Percentiles rank a stretch among this genome's conserved stretches.
Evolutionary conservation across 2,113 vertebrate species (phyloP).

Genomic region (Tetraodon nigroviridis): DNA sequence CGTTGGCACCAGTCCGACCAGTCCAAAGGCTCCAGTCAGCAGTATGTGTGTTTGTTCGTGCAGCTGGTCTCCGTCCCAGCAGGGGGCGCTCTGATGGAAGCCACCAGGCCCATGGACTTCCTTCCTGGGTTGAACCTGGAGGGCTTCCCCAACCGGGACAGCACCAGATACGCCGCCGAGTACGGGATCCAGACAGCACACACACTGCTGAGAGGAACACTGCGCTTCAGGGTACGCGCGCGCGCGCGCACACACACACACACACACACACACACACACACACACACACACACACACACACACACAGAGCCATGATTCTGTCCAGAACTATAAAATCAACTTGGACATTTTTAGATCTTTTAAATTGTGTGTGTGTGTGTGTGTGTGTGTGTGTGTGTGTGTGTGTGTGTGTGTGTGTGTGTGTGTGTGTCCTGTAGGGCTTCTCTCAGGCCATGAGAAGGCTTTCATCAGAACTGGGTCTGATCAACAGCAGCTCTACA

Average conservation of each 20-base stretch:
- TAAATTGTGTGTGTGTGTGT: too few relatives aligned
- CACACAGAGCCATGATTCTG: too few relatives aligned
- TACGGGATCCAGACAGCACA: conserved; percentile 89
- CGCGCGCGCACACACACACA: background rate
- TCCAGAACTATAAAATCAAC: too few relatives aligned
- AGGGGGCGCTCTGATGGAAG: conserved; percentile 83
- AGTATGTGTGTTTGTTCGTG: conserved; percentile 1
- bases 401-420: too few relatives aligned
- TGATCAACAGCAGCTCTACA: conserved; percentile 81
- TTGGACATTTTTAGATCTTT: too few relatives aligned
- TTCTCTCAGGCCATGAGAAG: conserved; percentile 82
- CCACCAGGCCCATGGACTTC: conserved; percentile 81
- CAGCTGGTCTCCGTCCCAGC: conserved; percentile 76
- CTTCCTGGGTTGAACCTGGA: conserved; percentile 92
- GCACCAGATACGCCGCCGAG: conserved; percentile 82
- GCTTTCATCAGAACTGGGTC: conserved; percentile 87
- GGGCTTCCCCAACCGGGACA: conserved; percentile 94
- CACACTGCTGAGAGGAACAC: conserved; percentile 88
- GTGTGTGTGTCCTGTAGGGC: conserved; percentile 77
- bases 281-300: too few relatives aligned
- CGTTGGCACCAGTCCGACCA: too few relatives aligned
- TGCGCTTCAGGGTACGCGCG: conserved; percentile 84
- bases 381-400: too few relatives aligned
- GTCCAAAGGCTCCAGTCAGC: too few relatives aligned
- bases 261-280: too few relatives aligned